These are phyloP conservation scores for Hyppa rectilinea DNA, from an alignment of 2,888 invertebrate species.

Conservation along the genomic window DNA sequence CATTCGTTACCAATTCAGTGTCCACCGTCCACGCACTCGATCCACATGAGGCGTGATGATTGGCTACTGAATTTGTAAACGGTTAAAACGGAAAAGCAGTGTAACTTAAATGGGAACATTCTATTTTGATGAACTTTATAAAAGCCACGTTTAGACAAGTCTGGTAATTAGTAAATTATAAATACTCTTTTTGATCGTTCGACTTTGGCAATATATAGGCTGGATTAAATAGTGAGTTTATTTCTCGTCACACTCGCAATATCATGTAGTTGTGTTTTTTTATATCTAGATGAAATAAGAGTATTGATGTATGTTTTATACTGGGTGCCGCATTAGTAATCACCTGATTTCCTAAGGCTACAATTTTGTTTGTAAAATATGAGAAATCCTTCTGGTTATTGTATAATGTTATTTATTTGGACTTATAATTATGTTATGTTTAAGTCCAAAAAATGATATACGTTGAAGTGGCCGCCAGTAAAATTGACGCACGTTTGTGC, in stretches of 20 bases:
- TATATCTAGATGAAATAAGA: no score
- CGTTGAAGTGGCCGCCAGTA: no score
- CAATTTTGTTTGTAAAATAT: no score
- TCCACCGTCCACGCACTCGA: slow-evolving; percentile 27
- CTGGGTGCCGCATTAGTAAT: no score
- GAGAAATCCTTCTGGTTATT: no score
- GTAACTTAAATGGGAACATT: slow-evolving; percentile 38
- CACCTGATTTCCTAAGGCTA: no score
- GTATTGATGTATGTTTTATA: no score
- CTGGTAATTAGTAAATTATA: slow-evolving; percentile 1
- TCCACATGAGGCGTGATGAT: slow-evolving; percentile 23
- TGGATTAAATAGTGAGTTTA: slow-evolving; percentile 1
- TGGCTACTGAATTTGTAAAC: slow-evolving; percentile 60
- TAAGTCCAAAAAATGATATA: no score
- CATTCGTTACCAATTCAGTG: slow-evolving; percentile 59
- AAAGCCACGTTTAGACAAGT: slow-evolving; percentile 12
- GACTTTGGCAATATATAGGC: slow-evolving; percentile 12
- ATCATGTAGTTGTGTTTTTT: slow-evolving; percentile 12
- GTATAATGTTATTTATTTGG: no score
- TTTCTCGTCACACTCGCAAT: slow-evolving; percentile 5
- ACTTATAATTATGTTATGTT: no score
- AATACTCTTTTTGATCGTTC: slow-evolving; percentile 26
- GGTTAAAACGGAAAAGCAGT: slow-evolving; percentile 37
- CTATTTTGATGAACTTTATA: slow-evolving; percentile 38
- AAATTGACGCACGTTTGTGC: no score